Conservation (phyloP, 2,113 vertebrate genomes). For the Tachysurus fulvidraco region DNA sequence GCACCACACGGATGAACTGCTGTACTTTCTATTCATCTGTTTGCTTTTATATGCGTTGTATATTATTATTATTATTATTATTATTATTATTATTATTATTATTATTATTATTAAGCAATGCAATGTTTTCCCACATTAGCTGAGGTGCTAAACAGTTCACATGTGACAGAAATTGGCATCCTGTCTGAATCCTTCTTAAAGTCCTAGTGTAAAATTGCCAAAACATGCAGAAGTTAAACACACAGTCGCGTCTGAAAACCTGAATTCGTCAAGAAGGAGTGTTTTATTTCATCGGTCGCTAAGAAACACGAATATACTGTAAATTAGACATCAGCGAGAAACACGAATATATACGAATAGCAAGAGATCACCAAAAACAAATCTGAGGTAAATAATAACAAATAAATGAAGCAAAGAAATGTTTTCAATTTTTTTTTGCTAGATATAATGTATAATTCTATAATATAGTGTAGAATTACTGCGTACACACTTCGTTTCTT, state of each 20-base stretch:
- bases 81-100: conserved; percentile 50
- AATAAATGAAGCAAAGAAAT: not conserved
- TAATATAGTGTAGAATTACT: not conserved
- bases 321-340: not conserved
- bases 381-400: not conserved
- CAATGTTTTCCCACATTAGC: conserved; percentile 37
- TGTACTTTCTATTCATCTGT: conserved; percentile 41
- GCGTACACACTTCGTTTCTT: not conserved
- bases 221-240: not conserved
- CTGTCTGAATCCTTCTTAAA: not conserved
- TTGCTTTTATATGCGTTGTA: conserved; percentile 57
- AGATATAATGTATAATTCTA: too few species aligned
- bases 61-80: conserved; percentile 47
- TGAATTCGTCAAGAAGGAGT: not conserved
- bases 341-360: too few species aligned
- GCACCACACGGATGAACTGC: conserved; percentile 11
- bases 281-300: conserved; percentile 2
- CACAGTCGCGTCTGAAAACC: not conserved
- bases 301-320: not conserved
- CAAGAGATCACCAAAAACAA: not conserved
- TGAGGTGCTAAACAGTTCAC: conserved; percentile 11
- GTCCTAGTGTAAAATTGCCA: not conserved
- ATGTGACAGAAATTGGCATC: not conserved
- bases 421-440: not conserved
- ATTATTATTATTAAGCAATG: conserved; percentile 37